Conservation (phyloP, 2,888 invertebrate species). For the Dione vanillae region DNA sequence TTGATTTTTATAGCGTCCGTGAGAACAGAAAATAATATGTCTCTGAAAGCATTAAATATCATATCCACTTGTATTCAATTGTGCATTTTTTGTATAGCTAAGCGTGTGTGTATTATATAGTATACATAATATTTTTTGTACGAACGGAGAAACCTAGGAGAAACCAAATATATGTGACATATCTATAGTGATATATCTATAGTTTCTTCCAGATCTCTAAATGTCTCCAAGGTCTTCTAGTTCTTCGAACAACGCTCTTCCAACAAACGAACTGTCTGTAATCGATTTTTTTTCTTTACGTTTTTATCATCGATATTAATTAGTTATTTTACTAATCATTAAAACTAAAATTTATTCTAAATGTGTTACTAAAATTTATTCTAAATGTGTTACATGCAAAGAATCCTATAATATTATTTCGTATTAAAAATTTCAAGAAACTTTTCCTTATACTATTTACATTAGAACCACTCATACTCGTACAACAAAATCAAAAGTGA, state of each 20-base stretch:
- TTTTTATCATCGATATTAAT: too few species aligned
- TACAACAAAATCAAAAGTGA: constrained; percentile 5
- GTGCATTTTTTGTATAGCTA: background rate
- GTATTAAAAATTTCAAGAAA: background rate
- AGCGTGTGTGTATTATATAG: constrained; percentile 52
- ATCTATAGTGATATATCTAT: too few species aligned
- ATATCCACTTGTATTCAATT: constrained; percentile 46
- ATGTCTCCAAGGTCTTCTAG: too few species aligned
- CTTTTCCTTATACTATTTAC: background rate
- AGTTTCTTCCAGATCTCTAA: too few species aligned
- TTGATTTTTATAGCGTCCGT: constrained; percentile 77
- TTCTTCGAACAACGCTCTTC: too few species aligned
- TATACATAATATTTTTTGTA: background rate
- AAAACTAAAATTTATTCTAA: too few species aligned
- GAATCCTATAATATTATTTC: too few species aligned
- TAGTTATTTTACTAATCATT: too few species aligned
- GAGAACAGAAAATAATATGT: constrained; percentile 80
- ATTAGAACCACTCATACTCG: background rate
- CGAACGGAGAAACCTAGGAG: background rate
- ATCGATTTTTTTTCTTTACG: too few species aligned
- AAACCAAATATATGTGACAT: background rate
- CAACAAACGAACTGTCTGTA: too few species aligned
- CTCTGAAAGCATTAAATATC: constrained; percentile 61
- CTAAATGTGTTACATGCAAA: too few species aligned
- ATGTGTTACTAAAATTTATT: too few species aligned